phyloP scores from a whole-genome alignment of 1,140 invertebrate genomes.

The Mylabris phalerata region DNA sequence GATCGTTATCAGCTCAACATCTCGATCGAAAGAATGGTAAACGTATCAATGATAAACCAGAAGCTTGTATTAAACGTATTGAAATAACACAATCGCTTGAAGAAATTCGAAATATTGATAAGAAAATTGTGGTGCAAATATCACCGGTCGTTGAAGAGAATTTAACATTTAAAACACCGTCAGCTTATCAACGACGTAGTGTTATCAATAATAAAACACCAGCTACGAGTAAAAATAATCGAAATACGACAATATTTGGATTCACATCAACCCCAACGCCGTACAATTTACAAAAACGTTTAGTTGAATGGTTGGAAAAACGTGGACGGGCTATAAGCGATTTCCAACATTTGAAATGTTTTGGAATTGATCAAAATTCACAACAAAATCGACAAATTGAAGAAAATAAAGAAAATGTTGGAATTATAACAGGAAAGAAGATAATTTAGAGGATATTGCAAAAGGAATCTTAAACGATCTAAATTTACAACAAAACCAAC shows the following conservation, averaged over 20 bases:
- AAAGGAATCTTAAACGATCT: conserved; percentile 38
- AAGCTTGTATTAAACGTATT: background rate
- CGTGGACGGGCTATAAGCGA: conserved; percentile 45
- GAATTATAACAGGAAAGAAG: conserved; percentile 17
- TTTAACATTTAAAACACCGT: conserved; percentile 20
- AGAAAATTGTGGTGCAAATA: background rate
- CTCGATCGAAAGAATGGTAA: conserved; percentile 6
- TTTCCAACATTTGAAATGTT: conserved; percentile 49
- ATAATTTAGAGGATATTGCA: background rate
- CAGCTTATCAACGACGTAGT: conserved; percentile 18
- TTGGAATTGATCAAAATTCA: conserved; percentile 41
- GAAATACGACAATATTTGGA: too few relatives aligned
- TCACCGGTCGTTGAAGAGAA: conserved; percentile 10
- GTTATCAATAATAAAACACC: background rate
- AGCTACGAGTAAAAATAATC: too few relatives aligned
- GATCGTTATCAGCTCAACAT: conserved; percentile 18
- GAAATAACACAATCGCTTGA: background rate
- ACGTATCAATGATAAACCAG: background rate
- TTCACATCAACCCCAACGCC: too few relatives aligned
- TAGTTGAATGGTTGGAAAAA: conserved; percentile 47
- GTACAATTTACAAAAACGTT: conserved; percentile 20
- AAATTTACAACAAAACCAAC: conserved; percentile 27
- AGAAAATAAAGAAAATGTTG: conserved; percentile 51
- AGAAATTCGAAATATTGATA: conserved; percentile 5
- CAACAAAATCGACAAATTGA: conserved; percentile 36